A percentile compares a stretch with the other conserved stretches of the same genome.
Evolutionary conservation across 2,888 invertebrate genomes (phyloP).

Genomic region (Oligia strigilis): DNA sequence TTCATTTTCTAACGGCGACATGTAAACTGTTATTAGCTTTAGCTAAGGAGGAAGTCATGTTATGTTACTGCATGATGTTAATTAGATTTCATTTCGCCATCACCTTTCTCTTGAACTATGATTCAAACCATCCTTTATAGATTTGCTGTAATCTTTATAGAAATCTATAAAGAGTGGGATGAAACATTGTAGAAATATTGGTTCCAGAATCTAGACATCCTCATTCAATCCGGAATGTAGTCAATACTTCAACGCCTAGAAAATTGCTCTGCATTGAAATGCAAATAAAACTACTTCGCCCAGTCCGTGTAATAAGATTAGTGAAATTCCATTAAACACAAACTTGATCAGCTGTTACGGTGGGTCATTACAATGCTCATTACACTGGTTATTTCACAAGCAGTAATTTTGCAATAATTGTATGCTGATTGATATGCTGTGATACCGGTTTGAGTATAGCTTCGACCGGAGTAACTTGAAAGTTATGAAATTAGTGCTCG

Average conservation of each 20-base stretch:
- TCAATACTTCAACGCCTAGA: not conserved
- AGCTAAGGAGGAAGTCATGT: slow-evolving; percentile 32
- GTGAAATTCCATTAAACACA: slow-evolving; percentile 50
- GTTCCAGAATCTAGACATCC: not conserved
- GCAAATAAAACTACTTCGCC: slow-evolving; percentile 36
- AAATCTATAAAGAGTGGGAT: not conserved
- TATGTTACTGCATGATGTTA: slow-evolving; percentile 25
- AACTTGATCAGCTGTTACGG: slow-evolving; percentile 54
- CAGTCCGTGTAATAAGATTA: slow-evolving; percentile 42
- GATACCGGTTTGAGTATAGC: slow-evolving; percentile 74
- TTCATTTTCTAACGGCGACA: slow-evolving; percentile 41
- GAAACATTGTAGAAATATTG: slow-evolving; percentile 2
- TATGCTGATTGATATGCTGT: slow-evolving; percentile 70
- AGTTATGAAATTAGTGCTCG: slow-evolving; percentile 71
- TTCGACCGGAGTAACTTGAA: slow-evolving; percentile 69
- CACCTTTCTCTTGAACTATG: slow-evolving; percentile 10
- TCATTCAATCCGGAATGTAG: not conserved
- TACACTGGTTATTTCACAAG: slow-evolving; percentile 78
- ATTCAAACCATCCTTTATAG: not conserved
- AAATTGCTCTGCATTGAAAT: slow-evolving; percentile 22
- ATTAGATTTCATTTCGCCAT: slow-evolving; percentile 25
- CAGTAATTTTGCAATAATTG: slow-evolving; percentile 76
- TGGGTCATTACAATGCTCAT: slow-evolving; percentile 64
- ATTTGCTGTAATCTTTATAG: not conserved
- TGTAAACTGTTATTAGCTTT: slow-evolving; percentile 28